These are phyloP conservation scores for Zaprionus bogoriensis DNA, from an alignment of 2,888 invertebrate species.

Conservation along the genomic window DNA sequence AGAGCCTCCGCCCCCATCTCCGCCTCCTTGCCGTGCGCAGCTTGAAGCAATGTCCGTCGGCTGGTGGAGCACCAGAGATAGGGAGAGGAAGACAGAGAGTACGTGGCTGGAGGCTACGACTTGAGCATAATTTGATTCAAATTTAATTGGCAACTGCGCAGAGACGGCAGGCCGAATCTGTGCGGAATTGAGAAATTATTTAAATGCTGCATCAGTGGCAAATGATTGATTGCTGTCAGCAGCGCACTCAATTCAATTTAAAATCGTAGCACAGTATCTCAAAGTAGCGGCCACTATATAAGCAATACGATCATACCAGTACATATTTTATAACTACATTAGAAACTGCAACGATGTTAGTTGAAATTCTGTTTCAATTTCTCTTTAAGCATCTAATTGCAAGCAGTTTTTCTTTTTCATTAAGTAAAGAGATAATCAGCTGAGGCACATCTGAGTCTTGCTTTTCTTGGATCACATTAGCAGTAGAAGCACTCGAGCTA, in stretches of 20 bases:
- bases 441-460: background rate
- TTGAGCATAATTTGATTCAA: slow-evolving; percentile 69
- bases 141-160: slow-evolving; percentile 65
- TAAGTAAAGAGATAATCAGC: background rate
- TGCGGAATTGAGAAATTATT: slow-evolving; percentile 59
- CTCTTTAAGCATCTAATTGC: no score
- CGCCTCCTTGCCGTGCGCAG: background rate
- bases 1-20: background rate
- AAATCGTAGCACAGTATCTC: background rate
- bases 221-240: slow-evolving; percentile 33
- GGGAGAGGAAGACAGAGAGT: no score
- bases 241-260: background rate
- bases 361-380: no score
- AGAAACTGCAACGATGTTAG: no score
- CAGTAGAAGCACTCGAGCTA: slow-evolving; percentile 32
- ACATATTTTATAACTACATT: no score
- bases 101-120: background rate
- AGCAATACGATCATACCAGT: no score
- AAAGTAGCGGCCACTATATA: no score
- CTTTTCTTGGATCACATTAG: slow-evolving; percentile 10
- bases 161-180: slow-evolving; percentile 12
- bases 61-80: no score
- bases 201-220: slow-evolving; percentile 45
- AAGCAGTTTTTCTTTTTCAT: background rate
- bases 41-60: slow-evolving; percentile 16